phyloP scores from a whole-genome alignment of 2,888 invertebrate species.

The Chymomyza fuscimana region DNA sequence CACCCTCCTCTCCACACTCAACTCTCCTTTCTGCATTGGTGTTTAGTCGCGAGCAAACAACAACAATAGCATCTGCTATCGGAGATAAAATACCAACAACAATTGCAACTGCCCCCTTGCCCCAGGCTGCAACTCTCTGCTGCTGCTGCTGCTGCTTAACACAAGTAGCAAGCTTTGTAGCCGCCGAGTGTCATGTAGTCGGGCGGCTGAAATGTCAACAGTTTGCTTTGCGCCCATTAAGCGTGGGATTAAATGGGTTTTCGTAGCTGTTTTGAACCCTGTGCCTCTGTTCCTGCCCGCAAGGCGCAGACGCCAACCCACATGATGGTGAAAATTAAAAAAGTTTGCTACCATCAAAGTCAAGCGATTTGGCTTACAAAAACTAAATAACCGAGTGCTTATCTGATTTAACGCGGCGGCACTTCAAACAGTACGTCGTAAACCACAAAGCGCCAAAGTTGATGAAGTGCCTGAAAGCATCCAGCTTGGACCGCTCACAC shows the following conservation, averaged over 20 bases:
- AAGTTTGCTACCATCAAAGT: slow-evolving; percentile 42
- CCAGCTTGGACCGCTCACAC: slow-evolving; percentile 49
- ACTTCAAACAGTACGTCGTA: slow-evolving; percentile 12
- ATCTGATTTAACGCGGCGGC: slow-evolving; percentile 61
- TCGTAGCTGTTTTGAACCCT: slow-evolving; percentile 54
- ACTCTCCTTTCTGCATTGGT: slow-evolving; percentile 39
- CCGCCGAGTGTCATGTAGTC: slow-evolving; percentile 54
- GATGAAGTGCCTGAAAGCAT: slow-evolving; percentile 72
- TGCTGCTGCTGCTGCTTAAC: neutral
- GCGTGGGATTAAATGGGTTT: slow-evolving; percentile 71
- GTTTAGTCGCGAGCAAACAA: slow-evolving; percentile 56
- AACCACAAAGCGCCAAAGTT: slow-evolving; percentile 36
- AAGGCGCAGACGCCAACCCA: slow-evolving; percentile 16
- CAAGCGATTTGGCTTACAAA: slow-evolving; percentile 35
- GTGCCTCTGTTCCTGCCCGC: neutral
- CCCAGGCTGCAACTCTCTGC: neutral
- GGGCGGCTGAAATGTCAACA: slow-evolving; percentile 68
- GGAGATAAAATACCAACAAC: slow-evolving; percentile 18
- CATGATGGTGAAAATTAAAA: slow-evolving; percentile 45
- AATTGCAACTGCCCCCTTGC: slow-evolving; percentile 27
- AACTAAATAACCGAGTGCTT: slow-evolving; percentile 52
- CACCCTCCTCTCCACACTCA: neutral
- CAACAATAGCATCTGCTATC: slow-evolving; percentile 33
- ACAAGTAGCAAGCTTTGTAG: neutral
- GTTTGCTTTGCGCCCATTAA: slow-evolving; percentile 71